Base-by-base conservation (phyloP, 2,888 invertebrate species). In the Subacronicta megacephala region DNA sequence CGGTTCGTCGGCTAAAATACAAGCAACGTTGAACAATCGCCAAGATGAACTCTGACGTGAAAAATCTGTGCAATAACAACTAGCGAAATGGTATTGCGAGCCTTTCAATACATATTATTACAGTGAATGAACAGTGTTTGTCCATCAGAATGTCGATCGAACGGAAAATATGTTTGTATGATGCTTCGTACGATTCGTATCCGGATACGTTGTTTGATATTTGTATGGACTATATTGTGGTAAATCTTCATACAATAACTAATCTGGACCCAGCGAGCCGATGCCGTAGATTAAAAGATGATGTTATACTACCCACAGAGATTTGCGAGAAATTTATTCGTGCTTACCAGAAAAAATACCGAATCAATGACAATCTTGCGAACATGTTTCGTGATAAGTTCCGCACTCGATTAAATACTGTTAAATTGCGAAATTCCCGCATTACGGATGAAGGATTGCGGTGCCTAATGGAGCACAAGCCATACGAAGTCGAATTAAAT, bases 371-470 rank as follows among this genome's bases (percentile, higher is more conserved):
- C 75, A 95, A 94, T 70, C 96, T 97, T 79, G 95, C 97, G 10
- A 95, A 95, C 72, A 92, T 97, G 72, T 97, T 98, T 83, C 91
- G 95, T 65, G 96, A 97, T 83, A 94, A 94, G n/a, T 83, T 87
- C 35, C 94, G 95, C 23, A 97, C 97, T 10, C 95, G 96, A 52
- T 89, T 98, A 42, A 95, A 96, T 77, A 92, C 95, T 56, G 95
- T 98, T 10, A 95, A 95, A 79, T 91, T 98, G 68, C 94, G 96
- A 47, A 96, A 97, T 81, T 96, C 97, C 18, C 95, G 95, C 35
- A 95, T 98, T 40, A 96, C 96, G 9, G 96, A 97, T 83, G 92
- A 95, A 60, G 96, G 97, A 54, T 89, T 98, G 44, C 94, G 95
- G 70, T 95, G 95, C 47, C 89, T 98, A 13, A 91, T 97, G 85